Evolutionary conservation across 2,113 vertebrate species (phyloP).

Genomic region (Nannobrachium achirus): DNA sequence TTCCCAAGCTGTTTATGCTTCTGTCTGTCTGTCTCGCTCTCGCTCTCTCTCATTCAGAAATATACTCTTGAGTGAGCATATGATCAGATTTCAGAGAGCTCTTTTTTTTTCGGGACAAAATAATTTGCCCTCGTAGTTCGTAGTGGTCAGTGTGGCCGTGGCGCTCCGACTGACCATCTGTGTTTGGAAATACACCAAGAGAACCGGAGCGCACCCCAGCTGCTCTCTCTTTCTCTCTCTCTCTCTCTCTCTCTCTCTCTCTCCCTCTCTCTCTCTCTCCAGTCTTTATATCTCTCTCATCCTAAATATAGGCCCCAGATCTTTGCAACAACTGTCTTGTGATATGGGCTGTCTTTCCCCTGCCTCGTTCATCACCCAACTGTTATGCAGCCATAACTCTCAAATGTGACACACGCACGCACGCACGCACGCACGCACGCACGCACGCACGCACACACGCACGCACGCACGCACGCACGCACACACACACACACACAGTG

Average conservation of each 20-base stretch:
- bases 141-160: too few relatives aligned
- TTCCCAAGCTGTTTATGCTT: not conserved
- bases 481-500: too few relatives aligned
- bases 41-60: constrained; percentile 11
- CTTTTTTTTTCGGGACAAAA: too few relatives aligned
- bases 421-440: too few relatives aligned
- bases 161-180: too few relatives aligned
- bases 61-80: constrained; percentile 19
- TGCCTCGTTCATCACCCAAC: not conserved
- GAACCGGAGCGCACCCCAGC: too few relatives aligned
- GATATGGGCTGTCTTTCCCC: not conserved
- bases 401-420: not conserved
- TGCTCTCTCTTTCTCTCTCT: not conserved
- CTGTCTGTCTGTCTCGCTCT: too few relatives aligned
- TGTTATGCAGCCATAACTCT: not conserved
- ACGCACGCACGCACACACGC: too few relatives aligned
- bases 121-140: too few relatives aligned
- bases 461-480: too few relatives aligned
- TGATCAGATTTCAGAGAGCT: too few relatives aligned
- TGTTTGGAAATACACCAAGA: too few relatives aligned
- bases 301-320: not conserved
- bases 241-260: not conserved
- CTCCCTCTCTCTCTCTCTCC: not conserved
- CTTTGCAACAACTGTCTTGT: constrained; percentile 4
- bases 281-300: not conserved